Conservation (phyloP, 2,888 invertebrate species). For the Tachystola acroxantha region DNA sequence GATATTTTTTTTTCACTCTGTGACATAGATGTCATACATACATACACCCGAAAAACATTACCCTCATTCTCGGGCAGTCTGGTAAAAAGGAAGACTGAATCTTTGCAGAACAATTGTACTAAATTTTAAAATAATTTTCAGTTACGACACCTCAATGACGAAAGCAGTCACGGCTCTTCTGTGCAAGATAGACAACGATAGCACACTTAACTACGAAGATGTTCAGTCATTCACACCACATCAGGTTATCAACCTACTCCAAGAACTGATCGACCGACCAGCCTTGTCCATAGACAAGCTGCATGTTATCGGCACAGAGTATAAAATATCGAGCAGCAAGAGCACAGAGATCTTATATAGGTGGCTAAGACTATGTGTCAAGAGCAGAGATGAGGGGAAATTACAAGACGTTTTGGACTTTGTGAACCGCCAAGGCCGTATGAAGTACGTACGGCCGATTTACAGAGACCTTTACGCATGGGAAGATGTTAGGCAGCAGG, state of each 20-base stretch:
- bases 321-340: conserved; percentile 80
- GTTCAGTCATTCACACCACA: conserved; percentile 76
- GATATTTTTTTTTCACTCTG: too few species aligned
- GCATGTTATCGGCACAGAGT: conserved; percentile 62
- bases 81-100: too few species aligned
- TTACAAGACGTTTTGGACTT: conserved; percentile 85
- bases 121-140: too few species aligned
- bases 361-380: conserved; percentile 89
- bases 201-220: conserved; percentile 70
- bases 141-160: conserved; percentile 83
- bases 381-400: conserved; percentile 82
- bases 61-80: too few species aligned
- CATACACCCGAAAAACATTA: too few species aligned
- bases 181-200: conserved; percentile 44
- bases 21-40: too few species aligned
- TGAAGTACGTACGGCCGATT: conserved; percentile 94
- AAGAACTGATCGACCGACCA: conserved; percentile 79
- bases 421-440: conserved; percentile 90
- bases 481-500: conserved; percentile 82
- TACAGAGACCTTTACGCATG: conserved; percentile 91
- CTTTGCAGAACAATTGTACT: too few species aligned
- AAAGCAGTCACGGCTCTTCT: conserved; percentile 79
- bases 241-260: conserved; percentile 84
- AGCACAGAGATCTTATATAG: conserved; percentile 87
- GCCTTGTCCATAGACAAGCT: conserved; percentile 76